Evolutionary conservation across 2,113 vertebrate genomes (phyloP).

Genomic region (Falcunculus frontatus): DNA sequence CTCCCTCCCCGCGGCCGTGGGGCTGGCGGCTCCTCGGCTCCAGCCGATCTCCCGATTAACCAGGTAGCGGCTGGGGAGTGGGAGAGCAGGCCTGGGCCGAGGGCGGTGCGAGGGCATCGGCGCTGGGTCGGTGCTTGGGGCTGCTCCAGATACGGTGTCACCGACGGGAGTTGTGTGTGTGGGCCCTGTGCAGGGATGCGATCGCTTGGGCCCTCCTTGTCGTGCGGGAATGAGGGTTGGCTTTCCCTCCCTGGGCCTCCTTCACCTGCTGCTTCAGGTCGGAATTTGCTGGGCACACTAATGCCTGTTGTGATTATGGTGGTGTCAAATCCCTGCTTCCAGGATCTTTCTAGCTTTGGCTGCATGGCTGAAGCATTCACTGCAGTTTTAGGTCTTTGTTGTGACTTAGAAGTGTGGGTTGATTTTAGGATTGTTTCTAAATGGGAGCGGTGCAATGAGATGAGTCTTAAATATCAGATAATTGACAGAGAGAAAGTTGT

Average conservation of each 20-base stretch:
- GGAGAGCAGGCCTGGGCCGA: neutral
- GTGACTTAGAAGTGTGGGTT: neutral
- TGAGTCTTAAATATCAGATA: neutral
- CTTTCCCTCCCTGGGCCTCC: neutral
- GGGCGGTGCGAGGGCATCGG: neutral
- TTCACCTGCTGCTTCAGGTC: constrained; percentile 14
- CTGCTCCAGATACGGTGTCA: neutral
- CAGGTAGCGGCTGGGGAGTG: neutral
- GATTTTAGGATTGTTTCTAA: neutral
- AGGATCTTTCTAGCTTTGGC: neutral
- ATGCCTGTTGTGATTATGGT: neutral
- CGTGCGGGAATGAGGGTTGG: neutral
- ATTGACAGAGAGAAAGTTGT: neutral
- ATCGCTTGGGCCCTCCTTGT: neutral
- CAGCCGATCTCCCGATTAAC: no score
- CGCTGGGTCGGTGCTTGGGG: neutral
- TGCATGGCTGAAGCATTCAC: neutral
- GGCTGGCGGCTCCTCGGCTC: neutral
- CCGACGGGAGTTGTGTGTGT: neutral
- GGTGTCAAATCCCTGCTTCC: neutral
- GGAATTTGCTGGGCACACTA: neutral
- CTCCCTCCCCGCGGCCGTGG: neutral
- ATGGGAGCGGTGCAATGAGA: neutral
- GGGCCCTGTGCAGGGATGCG: neutral
- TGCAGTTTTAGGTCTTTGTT: neutral